Conservation (phyloP, 2,888 invertebrate genomes). For the Dolichomitus sp. region DNA sequence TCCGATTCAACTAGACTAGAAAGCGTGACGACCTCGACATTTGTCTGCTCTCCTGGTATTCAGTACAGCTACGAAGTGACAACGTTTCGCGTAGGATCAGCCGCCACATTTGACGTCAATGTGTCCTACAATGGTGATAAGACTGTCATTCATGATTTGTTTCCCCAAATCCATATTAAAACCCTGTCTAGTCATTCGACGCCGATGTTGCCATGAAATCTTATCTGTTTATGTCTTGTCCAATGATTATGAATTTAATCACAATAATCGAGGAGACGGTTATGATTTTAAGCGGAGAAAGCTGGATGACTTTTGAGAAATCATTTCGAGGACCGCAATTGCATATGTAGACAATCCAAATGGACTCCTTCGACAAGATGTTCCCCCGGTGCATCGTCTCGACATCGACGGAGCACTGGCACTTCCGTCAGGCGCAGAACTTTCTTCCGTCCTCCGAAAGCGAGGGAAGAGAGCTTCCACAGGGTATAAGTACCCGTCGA, state of each 20-base stretch:
- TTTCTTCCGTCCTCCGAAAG: conserved; percentile 47
- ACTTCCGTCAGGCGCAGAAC: conserved; percentile 73
- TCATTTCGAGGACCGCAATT: neutral
- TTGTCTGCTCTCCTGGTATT: conserved; percentile 63
- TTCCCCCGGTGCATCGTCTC: conserved; percentile 67
- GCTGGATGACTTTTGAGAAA: conserved; percentile 36
- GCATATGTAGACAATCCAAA: conserved; percentile 10
- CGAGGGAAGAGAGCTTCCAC: conserved; percentile 18
- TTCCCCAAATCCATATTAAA: neutral
- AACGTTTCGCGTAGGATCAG: conserved; percentile 62
- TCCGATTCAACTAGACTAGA: conserved; percentile 47
- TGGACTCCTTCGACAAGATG: conserved; percentile 60
- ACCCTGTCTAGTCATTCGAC: too few relatives aligned
- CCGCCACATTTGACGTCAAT: conserved; percentile 44
- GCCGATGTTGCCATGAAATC: neutral
- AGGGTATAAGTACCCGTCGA: neutral
- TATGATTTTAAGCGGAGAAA: neutral
- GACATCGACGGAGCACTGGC: conserved; percentile 74
- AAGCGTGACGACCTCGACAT: conserved; percentile 38
- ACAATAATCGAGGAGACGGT: neutral
- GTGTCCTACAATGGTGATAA: conserved; percentile 54
- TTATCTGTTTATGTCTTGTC: neutral
- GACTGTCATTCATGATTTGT: conserved; percentile 43
- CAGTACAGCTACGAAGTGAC: conserved; percentile 61
- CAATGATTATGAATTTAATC: neutral